Evolutionary conservation across 2,888 invertebrate genomes (phyloP).

Genomic region (Lydus trimaculatus): DNA sequence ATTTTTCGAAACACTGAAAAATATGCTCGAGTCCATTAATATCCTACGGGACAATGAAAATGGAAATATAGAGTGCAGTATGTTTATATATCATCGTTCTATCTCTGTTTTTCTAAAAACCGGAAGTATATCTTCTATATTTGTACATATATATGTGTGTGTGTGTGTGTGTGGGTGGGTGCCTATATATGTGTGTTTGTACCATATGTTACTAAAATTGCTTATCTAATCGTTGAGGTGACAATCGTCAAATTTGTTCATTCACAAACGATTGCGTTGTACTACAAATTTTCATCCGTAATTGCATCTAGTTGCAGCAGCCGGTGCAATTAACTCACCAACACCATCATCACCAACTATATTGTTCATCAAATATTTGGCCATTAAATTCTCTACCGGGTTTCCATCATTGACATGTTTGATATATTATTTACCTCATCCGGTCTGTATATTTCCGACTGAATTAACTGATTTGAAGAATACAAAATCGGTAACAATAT

Average conservation of each 20-base stretch:
- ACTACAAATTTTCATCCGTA: conserved; percentile 30
- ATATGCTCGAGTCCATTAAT: conserved; percentile 4
- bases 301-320: conserved; percentile 28
- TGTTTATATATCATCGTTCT: neutral
- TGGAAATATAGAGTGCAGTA: neutral
- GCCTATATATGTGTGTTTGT: neutral
- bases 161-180: neutral
- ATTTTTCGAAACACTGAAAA: neutral
- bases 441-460: conserved; percentile 13
- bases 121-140: no score
- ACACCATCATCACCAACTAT: conserved; percentile 17
- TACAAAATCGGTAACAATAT: conserved; percentile 16
- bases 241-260: conserved; percentile 24
- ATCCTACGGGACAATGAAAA: neutral
- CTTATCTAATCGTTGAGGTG: conserved; percentile 14
- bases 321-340: conserved; percentile 30
- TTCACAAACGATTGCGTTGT: conserved; percentile 26
- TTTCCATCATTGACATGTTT: conserved; percentile 10
- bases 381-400: conserved; percentile 2
- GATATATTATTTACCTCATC: conserved; percentile 10
- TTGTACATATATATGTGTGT: neutral
- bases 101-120: neutral
- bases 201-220: neutral
- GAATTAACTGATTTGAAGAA: conserved; percentile 19
- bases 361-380: conserved; percentile 28